A percentile compares a stretch with the other conserved stretches of the same genome.
These are phyloP conservation scores for Crossaster papposus DNA, from an alignment of 53 echinoderm and acorn worm genomes.

Conservation along the genomic window DNA sequence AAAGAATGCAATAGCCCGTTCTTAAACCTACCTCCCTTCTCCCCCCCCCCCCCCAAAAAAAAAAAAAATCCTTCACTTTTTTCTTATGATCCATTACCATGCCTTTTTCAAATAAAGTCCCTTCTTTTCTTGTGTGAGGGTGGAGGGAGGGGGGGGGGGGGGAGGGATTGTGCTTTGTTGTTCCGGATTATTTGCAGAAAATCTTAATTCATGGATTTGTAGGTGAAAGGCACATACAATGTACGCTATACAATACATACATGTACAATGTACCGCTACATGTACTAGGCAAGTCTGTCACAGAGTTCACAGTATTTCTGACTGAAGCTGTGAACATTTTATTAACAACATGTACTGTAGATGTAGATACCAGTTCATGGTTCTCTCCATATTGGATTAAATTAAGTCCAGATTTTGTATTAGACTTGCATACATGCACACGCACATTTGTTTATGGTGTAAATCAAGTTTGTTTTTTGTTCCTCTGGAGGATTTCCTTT, in stretches of 20 bases:
- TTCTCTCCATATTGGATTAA: no score
- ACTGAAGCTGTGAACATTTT: no score
- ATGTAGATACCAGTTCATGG: no score
- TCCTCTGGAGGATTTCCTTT: no score
- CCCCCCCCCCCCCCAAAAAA: neutral
- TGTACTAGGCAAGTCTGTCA: neutral
- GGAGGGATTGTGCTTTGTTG: neutral
- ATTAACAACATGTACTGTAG: no score
- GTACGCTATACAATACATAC: neutral
- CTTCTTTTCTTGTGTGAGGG: neutral
- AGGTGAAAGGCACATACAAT: neutral
- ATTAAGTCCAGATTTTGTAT: no score
- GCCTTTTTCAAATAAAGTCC: constrained; percentile 25
- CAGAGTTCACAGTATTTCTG: neutral
- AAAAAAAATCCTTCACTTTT: neutral
- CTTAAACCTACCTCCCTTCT: neutral
- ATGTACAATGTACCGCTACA: neutral
- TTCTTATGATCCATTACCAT: neutral
- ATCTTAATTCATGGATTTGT: constrained; percentile 9
- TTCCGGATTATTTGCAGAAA: neutral
- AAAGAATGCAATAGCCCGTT: constrained; percentile 29
- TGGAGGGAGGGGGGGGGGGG: neutral
- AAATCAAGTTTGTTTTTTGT: no score
- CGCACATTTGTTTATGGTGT: no score
- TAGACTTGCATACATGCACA: no score